Base-by-base conservation (phyloP, 1,140 invertebrate species). In the Heliothis virescens region DNA sequence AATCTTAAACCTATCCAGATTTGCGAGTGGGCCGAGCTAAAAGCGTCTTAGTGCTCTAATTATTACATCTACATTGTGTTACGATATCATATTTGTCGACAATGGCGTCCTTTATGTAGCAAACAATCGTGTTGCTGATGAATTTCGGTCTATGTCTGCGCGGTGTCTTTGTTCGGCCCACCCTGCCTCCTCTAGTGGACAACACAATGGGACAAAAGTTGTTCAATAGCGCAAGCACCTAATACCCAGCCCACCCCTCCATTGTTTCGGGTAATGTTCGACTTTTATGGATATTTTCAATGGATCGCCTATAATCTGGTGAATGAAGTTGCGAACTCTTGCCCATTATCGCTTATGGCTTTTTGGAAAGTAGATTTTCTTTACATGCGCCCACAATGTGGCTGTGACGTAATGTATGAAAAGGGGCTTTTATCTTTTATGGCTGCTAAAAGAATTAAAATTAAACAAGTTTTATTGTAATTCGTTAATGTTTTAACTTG, bases 261-360 rank as follows among this genome's bases (percentile, higher is more conserved):
- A 87, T 93, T 93, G 91, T 94, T 94, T 94, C 88, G 92, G 90
- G 86, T 92, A 92, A 94, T 93, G 93, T 93, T 94, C 92, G 91
- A 94, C 92, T 94, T 94, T 94, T 94, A 94, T 94, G 91, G 92
- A 94, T 94, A 93, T 93, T 94, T 93, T 93, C 90, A 93, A 93
- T 94, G 91, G 91, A 92, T 92, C 89, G 88, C 57, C 87, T 90
- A 91, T 94, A 93, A 94, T 93, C 91, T 89, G 88, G 83, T 78
- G 90, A 90, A 93, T 89, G 84, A 89, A 92, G 91, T 92, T 91
- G 87, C 85, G 86, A 91, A 90, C 89, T 91, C 83, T 85, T 81
- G 84, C 82, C 85, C 86, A 89, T 89, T 91, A 90, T 89, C 86
- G 84, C 80, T 81, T 86, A 80, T 85, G 80, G 77, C 79, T 72